These are phyloP conservation scores for Thalassaphorura encarpata DNA, from an alignment of 1,140 invertebrate species.

Conservation along the genomic window DNA sequence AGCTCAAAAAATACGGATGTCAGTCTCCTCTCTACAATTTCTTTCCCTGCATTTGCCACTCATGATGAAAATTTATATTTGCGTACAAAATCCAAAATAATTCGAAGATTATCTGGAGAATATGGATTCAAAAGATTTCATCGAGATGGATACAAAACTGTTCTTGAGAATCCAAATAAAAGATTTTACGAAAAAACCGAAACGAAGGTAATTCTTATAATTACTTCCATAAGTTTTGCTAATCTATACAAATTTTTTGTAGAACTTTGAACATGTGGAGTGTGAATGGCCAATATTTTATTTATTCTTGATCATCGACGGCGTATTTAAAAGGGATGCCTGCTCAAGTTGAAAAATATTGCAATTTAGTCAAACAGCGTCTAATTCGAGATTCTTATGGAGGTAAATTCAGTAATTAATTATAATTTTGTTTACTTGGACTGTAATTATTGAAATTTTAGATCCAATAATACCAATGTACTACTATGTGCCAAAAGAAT, in stretches of 20 bases:
- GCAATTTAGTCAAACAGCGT: constrained; percentile 64
- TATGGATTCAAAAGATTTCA: constrained; percentile 91
- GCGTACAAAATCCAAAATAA: constrained; percentile 78
- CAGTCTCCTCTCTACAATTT: constrained; percentile 79
- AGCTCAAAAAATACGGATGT: constrained; percentile 94
- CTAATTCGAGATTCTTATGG: constrained; percentile 66
- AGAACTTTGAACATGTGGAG: constrained; percentile 94
- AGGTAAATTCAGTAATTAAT: no score
- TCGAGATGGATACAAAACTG: constrained; percentile 89
- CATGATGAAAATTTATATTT: constrained; percentile 82
- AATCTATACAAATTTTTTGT: constrained; percentile 30
- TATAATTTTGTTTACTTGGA: no score
- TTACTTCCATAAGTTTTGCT: not conserved
- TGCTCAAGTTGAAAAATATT: constrained; percentile 87
- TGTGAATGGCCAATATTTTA: constrained; percentile 97
- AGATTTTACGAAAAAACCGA: constrained; percentile 60
- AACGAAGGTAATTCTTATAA: constrained; percentile 47
- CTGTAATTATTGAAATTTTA: no score
- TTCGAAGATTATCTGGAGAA: constrained; percentile 71
- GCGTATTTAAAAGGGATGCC: constrained; percentile 76
- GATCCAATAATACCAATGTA: constrained; percentile 80
- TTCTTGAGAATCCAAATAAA: constrained; percentile 67
- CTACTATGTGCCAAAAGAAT: constrained; percentile 78
- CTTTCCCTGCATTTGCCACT: constrained; percentile 95
- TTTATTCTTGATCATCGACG: constrained; percentile 91